Percentiles rank a stretch among this genome's conserved stretches.
These are phyloP conservation scores for Cryptoblepharus egeriae DNA, from an alignment of 2,797 vertebrate genomes.

Conservation along the genomic window DNA sequence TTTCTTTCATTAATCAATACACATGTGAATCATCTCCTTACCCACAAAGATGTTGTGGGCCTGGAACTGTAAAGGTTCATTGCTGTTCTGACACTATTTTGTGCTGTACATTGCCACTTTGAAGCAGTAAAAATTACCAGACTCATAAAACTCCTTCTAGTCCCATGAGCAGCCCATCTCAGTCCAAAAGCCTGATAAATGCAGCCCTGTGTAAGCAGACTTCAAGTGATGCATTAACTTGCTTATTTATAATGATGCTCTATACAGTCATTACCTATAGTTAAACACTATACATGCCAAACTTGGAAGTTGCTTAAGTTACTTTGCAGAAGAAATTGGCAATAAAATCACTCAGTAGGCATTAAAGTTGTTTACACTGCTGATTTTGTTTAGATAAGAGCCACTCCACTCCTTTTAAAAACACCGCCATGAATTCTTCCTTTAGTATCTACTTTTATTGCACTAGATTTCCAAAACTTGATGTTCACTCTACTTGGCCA, in stretches of 20 bases:
- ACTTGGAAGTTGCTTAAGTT: neutral
- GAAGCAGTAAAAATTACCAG: slow-evolving; percentile 28
- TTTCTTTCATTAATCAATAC: slow-evolving; percentile 34
- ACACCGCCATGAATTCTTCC: slow-evolving; percentile 35
- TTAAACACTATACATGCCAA: slow-evolving; percentile 32
- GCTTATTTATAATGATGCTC: slow-evolving; percentile 23
- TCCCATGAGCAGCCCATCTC: neutral
- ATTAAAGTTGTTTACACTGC: slow-evolving; percentile 29
- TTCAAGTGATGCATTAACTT: slow-evolving; percentile 31
- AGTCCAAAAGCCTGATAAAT: slow-evolving; percentile 8
- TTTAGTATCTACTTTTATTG: slow-evolving; percentile 19
- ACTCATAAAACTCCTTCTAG: neutral
- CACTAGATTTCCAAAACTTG: slow-evolving; percentile 11
- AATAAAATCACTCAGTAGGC: slow-evolving; percentile 22
- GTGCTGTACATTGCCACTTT: neutral
- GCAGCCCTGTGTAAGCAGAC: slow-evolving; percentile 1
- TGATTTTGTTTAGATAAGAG: slow-evolving; percentile 35
- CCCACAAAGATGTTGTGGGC: slow-evolving; percentile 16
- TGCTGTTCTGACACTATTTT: slow-evolving; percentile 14
- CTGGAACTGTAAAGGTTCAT: slow-evolving; percentile 31
- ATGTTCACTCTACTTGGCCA: neutral
- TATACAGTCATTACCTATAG: slow-evolving; percentile 39
- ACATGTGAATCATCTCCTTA: slow-evolving; percentile 41
- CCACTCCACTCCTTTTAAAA: slow-evolving; percentile 51
- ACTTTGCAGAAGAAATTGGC: slow-evolving; percentile 39